Base-by-base conservation (phyloP, 2,113 vertebrate genomes). In the Rhea pennata region DNA sequence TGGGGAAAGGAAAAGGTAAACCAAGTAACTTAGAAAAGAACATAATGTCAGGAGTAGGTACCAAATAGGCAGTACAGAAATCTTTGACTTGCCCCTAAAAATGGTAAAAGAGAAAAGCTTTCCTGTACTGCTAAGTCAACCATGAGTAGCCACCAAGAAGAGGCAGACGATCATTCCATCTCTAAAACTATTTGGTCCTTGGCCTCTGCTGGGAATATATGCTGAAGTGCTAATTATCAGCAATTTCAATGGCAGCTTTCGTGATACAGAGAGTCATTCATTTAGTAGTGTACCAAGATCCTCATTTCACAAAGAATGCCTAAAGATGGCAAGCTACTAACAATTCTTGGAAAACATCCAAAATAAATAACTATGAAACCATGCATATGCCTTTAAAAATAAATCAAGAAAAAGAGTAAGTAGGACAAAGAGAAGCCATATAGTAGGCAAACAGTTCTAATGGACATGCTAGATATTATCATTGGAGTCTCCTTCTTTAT, bases 51-150 rank as follows among this genome's bases (percentile, higher is more conserved):
- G 69, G 59, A 64, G 74, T 40, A 69, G 82, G 84, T 84, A 75
- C 87, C 96, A 96, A 93, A 95, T 97, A 94, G 96, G 78, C 24
- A 3, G 39, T 5, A 54, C 65, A 90, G 84, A 96, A 96, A 94
- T 93, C 93, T 91, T 96, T 95, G 94, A 92, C 82, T 92, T 88
- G 84, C 85, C 90, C 95, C 96, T 91, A 91, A 11, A 80, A 95
- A 92, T 56, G 71, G 84, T 91, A 93, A 92, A 95, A 78, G 89
- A 95, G 91, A 96, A 54, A 69, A 96, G 95, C 91, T 86, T 90
- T 91, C 82, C 91, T 95, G 89, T 92, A 96, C 93, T 95, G 96
- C 78, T 95, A 95, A 95, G 82, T 88, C 96, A 93, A 86, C 95
- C 89, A 48, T 83, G 82, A 91, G 89, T 51, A 95, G n/a, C 91